Conservation (phyloP, 2,113 vertebrate species). For the Notothenia coriiceps region DNA sequence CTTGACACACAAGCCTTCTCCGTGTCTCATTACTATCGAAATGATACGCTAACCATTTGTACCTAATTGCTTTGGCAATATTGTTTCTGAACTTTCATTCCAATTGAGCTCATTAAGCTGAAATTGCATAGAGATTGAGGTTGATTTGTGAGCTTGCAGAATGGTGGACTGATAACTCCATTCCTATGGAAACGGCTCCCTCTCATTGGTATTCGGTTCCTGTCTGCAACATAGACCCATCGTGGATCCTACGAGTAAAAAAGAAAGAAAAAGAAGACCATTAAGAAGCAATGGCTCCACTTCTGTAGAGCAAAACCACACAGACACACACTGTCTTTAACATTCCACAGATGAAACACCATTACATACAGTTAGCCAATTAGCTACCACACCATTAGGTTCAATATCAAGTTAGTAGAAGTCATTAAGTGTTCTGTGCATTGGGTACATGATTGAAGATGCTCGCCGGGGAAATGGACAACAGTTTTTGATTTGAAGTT, state of each 20-base stretch:
- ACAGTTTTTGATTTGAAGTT: slow-evolving; percentile 22
- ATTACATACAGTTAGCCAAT: slow-evolving; percentile 56
- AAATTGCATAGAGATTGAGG: slow-evolving; percentile 63
- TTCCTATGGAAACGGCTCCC: slow-evolving; percentile 58
- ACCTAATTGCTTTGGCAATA: slow-evolving; percentile 69
- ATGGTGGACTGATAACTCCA: slow-evolving; percentile 52
- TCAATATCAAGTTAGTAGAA: slow-evolving; percentile 49
- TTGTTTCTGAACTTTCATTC: slow-evolving; percentile 69
- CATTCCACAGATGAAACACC: slow-evolving; percentile 58
- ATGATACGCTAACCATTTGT: slow-evolving; percentile 57
- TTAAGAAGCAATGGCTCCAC: slow-evolving; percentile 63
- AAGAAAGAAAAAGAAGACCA: slow-evolving; percentile 15
- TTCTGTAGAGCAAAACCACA: slow-evolving; percentile 51
- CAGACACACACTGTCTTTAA: slow-evolving; percentile 32
- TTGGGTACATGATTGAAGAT: slow-evolving; percentile 17
- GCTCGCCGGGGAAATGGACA: slow-evolving; percentile 26
- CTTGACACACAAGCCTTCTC: slow-evolving; percentile 18
- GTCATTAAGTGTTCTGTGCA: slow-evolving; percentile 29
- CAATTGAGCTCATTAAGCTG: slow-evolving; percentile 70
- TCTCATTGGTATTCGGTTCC: slow-evolving; percentile 74
- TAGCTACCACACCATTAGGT: slow-evolving; percentile 48
- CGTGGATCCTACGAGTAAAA: slow-evolving; percentile 38
- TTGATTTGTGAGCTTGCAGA: slow-evolving; percentile 63
- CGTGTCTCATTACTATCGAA: slow-evolving; percentile 56
- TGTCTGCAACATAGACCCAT: slow-evolving; percentile 50